Evolutionary conservation across 1,140 invertebrate species (phyloP).

Genomic region (Anthonomus grandis): DNA sequence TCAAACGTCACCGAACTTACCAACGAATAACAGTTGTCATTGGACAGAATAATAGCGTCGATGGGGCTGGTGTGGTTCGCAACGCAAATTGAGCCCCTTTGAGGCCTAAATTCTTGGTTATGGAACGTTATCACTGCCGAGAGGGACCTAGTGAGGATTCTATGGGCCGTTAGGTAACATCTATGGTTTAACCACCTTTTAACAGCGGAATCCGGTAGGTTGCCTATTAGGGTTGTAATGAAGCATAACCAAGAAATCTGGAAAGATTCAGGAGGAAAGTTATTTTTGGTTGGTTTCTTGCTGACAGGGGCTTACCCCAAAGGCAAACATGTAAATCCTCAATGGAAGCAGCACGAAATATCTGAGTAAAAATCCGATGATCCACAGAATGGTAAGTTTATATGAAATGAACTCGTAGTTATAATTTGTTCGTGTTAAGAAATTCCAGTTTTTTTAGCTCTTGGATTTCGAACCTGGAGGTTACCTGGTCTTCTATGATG

Average conservation of each 20-base stretch:
- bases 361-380: slow-evolving; percentile 82
- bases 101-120: slow-evolving; percentile 68
- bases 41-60: slow-evolving; percentile 77
- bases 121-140: slow-evolving; percentile 73
- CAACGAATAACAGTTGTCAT: slow-evolving; percentile 80
- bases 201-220: slow-evolving; percentile 59
- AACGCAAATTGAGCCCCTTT: slow-evolving; percentile 76
- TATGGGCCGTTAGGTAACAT: slow-evolving; percentile 67
- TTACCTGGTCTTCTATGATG: slow-evolving; percentile 96
- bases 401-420: slow-evolving; percentile 89
- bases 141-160: slow-evolving; percentile 69
- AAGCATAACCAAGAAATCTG: slow-evolving; percentile 51
- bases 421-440: slow-evolving; percentile 87
- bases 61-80: slow-evolving; percentile 92
- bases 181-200: slow-evolving; percentile 63
- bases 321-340: slow-evolving; percentile 75
- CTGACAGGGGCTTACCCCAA: slow-evolving; percentile 66
- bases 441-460: slow-evolving; percentile 93
- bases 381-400: slow-evolving; percentile 87
- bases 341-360: slow-evolving; percentile 86
- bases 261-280: slow-evolving; percentile 4
- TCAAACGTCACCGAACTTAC: too few species aligned
- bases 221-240: slow-evolving; percentile 60
- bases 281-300: background rate
- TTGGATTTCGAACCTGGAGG: slow-evolving; percentile 89